Conservation (phyloP, 1,140 invertebrate species). For the Diploscapter pachys region DNA sequence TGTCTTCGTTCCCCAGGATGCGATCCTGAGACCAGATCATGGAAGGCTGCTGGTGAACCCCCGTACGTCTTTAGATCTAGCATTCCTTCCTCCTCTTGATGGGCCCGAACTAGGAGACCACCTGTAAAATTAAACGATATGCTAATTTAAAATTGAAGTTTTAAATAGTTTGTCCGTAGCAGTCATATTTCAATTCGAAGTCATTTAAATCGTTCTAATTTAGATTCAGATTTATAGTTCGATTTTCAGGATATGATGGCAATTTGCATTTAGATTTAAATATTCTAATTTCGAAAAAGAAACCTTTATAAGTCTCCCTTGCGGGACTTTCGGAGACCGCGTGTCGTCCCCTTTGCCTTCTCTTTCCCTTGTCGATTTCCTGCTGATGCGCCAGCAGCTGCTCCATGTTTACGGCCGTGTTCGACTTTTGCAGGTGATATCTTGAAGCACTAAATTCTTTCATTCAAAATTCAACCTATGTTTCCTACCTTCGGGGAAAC, state of each 20-base stretch:
- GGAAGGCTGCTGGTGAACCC: constrained; percentile 26
- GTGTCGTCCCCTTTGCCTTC: constrained; percentile 21
- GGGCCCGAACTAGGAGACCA: constrained; percentile 21
- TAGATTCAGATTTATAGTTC: too few relatives aligned
- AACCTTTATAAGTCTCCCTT: constrained; percentile 18
- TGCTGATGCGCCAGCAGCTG: constrained; percentile 17
- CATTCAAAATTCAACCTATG: constrained; percentile 13
- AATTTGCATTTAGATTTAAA: not conserved
- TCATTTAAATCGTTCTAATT: too few relatives aligned
- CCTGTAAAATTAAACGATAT: constrained; percentile 6
- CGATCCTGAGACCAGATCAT: constrained; percentile 20
- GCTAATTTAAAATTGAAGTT: not conserved
- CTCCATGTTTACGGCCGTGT: constrained; percentile 31
- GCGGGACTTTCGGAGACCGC: constrained; percentile 32
- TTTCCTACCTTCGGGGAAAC: constrained; percentile 16
- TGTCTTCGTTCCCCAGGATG: too few relatives aligned
- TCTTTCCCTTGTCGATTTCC: not conserved
- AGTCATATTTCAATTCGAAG: too few relatives aligned
- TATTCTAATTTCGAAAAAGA: not conserved
- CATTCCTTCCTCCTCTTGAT: constrained; percentile 28
- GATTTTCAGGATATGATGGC: too few relatives aligned
- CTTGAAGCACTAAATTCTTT: constrained; percentile 21
- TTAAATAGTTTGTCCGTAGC: too few relatives aligned
- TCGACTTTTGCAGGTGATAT: constrained; percentile 29
- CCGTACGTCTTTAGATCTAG: constrained; percentile 33